Evolutionary conservation across 2,113 vertebrate genomes (phyloP), one percentile per base, ranked within the genome.

Genomic region (Rhea pennata): DNA sequence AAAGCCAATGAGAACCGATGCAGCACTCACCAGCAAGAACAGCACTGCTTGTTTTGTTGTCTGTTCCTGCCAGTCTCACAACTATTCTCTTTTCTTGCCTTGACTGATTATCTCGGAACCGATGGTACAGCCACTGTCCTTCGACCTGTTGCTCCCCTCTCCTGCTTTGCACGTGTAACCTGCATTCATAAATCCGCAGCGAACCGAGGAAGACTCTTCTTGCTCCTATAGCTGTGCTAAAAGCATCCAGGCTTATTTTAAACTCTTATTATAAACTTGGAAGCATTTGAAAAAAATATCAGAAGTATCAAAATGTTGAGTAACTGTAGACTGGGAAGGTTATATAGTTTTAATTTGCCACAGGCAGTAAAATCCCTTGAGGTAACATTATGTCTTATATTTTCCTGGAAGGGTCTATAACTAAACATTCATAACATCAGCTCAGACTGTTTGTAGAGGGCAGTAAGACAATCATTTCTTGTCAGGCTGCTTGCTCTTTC

Each of bases 261-360:
- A 89, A 75, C 65, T 64, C 51, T 64, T 93, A 6, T 74, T 21
- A 69, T 65, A 78, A 84, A 4, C 6, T 84, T 62, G 19, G 19
- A 84, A 87, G 7, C 2, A 87, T 75, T 71, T 90, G 29, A 64
- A 93, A 64, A 93, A 59, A 95, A 88, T 21, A 56, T 6, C 29
- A 74, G n/a, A 33, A 3, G 3, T 66, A 84, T 48, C 42, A 84
- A 94, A 92, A 87, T 48, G 12, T 15, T 61, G 56, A 78, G 51
- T 81, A 90, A 74, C 51, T 53, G 33, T 61, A 70, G 27, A 39
- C 24, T 74, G 15, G 9, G 17, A 64, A 77, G 12, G 12, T 56
- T 84, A 12, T 87, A 40, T 6, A 72, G 6, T 79, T 42, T 91
- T 36, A 70, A 3, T 87, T 84, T 88, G 29, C 73, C 44, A 70